Conservation (phyloP, 2,113 vertebrate species). For the Anas platyrhynchos region DNA sequence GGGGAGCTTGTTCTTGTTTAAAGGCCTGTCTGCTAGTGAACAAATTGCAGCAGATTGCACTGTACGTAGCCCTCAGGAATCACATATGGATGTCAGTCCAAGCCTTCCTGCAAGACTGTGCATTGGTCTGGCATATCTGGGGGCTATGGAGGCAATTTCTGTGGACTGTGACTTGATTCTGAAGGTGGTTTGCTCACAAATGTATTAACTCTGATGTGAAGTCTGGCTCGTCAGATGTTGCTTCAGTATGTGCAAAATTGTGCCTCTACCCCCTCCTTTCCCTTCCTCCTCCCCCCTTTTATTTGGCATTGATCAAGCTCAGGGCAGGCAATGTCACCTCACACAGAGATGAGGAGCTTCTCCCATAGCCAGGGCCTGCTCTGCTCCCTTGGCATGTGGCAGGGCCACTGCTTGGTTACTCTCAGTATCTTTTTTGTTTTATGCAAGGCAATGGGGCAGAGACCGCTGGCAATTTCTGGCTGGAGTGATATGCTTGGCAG, state of each 20-base stretch:
- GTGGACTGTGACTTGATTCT: not conserved
- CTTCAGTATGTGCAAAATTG: not conserved
- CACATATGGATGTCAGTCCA: not conserved
- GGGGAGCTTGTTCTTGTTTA: not conserved
- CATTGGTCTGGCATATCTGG: not conserved
- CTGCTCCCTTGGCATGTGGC: too few species aligned
- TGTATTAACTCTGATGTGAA: not conserved
- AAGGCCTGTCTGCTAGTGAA: not conserved
- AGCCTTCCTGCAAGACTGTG: not conserved
- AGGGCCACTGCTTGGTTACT: too few species aligned
- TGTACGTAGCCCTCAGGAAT: not conserved
- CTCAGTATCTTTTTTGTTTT: too few species aligned
- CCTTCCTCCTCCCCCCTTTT: too few species aligned
- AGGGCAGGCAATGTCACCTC: not conserved
- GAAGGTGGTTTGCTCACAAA: not conserved
- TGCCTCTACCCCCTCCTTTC: not conserved
- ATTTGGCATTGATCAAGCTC: not conserved
- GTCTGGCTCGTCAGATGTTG: not conserved
- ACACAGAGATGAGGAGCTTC: too few species aligned
- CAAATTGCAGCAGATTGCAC: not conserved
- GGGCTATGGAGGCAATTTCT: fast-evolving
- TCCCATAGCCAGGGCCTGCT: too few species aligned
- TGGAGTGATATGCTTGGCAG: too few species aligned
- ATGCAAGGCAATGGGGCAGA: too few species aligned
- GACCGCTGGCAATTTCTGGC: too few species aligned